Percentiles rank a stretch among this genome's conserved stretches.
phyloP scores from a whole-genome alignment of 2,113 vertebrate species.

The Butastur rufipennis region DNA sequence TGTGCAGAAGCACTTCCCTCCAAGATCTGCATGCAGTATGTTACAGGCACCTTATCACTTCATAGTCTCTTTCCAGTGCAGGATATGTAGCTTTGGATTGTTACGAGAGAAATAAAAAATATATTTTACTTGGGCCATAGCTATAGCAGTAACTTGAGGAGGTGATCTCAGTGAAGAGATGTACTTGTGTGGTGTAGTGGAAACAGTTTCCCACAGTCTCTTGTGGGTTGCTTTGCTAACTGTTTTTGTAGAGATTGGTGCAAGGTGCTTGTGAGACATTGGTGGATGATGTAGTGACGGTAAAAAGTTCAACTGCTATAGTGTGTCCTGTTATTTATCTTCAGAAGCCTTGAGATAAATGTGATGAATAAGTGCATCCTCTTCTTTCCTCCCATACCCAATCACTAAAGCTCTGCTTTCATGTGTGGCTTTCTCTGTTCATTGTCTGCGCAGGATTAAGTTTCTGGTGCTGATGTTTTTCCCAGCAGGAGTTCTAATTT shows the following conservation, averaged over 20 bases:
- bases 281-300: not conserved
- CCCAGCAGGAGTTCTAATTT: not conserved
- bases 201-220: not conserved
- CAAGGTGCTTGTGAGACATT: not conserved
- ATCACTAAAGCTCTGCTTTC: not conserved
- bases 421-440: not conserved
- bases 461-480: not conserved
- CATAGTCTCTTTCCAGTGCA: not conserved
- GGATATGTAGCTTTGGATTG: not conserved
- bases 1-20: not conserved
- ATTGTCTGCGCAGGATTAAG: not conserved
- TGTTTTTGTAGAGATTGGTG: not conserved
- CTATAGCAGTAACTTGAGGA: not conserved
- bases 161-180: not conserved
- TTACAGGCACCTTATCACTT: not conserved
- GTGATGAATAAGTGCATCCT: not conserved
- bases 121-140: not conserved
- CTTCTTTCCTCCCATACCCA: not conserved
- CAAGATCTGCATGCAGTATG: not conserved
- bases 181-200: not conserved
- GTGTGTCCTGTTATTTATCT: not conserved
- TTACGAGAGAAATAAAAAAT: not conserved
- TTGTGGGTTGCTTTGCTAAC: not conserved
- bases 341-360: not conserved
- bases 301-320: not conserved